Conservation (phyloP, 2,113 vertebrate species). For the Podocnemis expansa region DNA sequence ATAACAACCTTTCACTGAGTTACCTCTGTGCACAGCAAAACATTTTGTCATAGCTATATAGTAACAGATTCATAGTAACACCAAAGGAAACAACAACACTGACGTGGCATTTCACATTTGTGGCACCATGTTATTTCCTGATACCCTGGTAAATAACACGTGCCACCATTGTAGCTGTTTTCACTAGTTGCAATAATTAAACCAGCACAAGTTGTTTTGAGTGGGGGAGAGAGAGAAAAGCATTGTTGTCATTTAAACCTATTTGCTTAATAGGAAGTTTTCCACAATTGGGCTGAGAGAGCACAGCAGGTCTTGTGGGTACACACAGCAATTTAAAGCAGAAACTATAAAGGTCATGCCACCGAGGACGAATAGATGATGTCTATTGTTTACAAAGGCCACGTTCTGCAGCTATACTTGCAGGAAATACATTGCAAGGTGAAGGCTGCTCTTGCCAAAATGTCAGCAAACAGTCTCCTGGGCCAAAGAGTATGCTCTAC, state of each 20-base stretch:
- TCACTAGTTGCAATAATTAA: neutral
- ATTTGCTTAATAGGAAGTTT: constrained; percentile 49
- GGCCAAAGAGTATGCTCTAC: neutral
- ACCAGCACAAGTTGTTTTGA: neutral
- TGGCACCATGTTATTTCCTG: neutral
- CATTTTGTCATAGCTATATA: neutral
- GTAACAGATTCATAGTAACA: too few relatives aligned
- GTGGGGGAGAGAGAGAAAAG: neutral
- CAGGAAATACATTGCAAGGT: constrained; percentile 79
- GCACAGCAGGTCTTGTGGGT: constrained; percentile 5
- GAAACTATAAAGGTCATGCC: constrained; percentile 34
- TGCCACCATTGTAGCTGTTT: constrained; percentile 13
- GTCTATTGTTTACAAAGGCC: constrained; percentile 74
- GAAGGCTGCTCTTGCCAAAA: constrained; percentile 52
- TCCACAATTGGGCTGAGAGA: constrained; percentile 21
- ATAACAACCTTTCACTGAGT: neutral
- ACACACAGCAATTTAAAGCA: neutral
- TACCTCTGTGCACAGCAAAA: neutral
- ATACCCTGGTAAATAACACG: constrained; percentile 30
- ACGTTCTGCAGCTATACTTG: constrained; percentile 46
- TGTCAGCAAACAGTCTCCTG: constrained; percentile 58
- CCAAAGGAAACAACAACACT: neutral
- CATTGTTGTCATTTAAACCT: rapidly evolving
- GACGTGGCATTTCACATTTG: rapidly evolving
- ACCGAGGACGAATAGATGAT: neutral